Evolutionary conservation across 37 sponge, comb jelly and placozoan genomes (phyloP), one percentile per base, ranked within the genome.

Genomic region (Hexactinellida sp.): DNA sequence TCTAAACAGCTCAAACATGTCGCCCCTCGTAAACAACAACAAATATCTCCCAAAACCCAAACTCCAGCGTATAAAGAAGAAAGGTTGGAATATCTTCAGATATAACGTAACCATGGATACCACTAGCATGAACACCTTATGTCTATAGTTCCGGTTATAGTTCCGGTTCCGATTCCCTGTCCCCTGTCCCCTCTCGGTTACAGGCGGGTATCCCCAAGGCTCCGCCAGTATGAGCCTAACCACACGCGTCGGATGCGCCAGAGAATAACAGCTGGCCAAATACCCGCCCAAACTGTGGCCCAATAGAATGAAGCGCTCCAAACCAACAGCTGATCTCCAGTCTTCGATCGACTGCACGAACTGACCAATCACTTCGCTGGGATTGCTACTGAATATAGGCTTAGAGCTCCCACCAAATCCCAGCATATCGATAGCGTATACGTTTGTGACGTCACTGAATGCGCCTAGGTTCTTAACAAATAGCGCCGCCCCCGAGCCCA

Each of bases 251-350:
- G 95, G 95, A 55, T 91, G 82, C 36, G 36, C 36, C 39, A 89
- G 39, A 32, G 93, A 82, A 54, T 95, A 95, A 37, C 89, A 54
- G 25, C 84, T 36, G 1, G 93, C 84, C 37, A 95, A 51, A 84
- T 84, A 95, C 24, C 89, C 95, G 13, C 95, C 95, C 76, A 95
- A 82, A 71, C 95, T 95, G 89, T 95, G 95, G 0, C 95, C 95
- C 30, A 93, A 87, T 37, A 93, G 84, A 83, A 90, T 87, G 54
- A 94, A 90, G 51, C 82, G 55, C 41, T 92, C 90, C 38, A 95
- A 34, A n/a, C 87, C 91, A 30, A 91, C 51, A 24, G n/a, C 85
- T 25, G 25, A 28, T 38, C 95, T 38, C 95, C 95, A 95, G 28
- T 55, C 84, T 38, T 95, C 95, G 10, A 95, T 28, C 13, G 84